Evolutionary conservation across 2,797 vertebrate genomes (phyloP).

Genomic region (Chloroceryle inda): DNA sequence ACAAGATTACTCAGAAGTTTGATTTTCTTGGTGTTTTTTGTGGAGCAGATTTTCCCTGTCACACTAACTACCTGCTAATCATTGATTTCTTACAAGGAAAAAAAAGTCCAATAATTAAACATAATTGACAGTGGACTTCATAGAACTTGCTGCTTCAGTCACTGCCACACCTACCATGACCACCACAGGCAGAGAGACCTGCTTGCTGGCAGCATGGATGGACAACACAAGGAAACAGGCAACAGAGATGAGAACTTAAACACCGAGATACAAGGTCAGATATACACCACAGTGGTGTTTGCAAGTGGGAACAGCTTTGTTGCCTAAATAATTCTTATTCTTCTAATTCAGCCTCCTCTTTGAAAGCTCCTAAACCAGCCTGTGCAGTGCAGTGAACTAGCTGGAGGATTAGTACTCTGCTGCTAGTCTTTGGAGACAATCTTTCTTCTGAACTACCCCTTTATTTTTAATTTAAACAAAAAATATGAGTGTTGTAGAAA

Average conservation of each 20-base stretch:
- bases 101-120: not conserved
- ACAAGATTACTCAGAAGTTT: not conserved
- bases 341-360: not conserved
- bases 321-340: not conserved
- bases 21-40: not conserved
- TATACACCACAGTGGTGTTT: not conserved
- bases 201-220: not conserved
- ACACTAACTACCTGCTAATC: not conserved
- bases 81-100: not conserved
- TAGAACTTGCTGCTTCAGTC: not conserved
- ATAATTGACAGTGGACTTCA: not conserved
- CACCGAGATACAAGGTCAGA: not conserved
- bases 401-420: not conserved
- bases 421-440: not conserved
- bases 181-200: not conserved
- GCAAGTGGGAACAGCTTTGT: not conserved
- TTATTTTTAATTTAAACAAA: not conserved
- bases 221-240: not conserved
- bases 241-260: fast-evolving
- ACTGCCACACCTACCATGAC: not conserved
- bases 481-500: not conserved
- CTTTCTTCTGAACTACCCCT: not conserved
- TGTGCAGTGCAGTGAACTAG: not conserved
- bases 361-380: not conserved
- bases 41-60: not conserved